A percentile compares a stretch with the other conserved stretches of the same genome.
Evolutionary conservation across 1,140 invertebrate genomes (phyloP).

Genomic region (Pseudomyrmex pallidus): DNA sequence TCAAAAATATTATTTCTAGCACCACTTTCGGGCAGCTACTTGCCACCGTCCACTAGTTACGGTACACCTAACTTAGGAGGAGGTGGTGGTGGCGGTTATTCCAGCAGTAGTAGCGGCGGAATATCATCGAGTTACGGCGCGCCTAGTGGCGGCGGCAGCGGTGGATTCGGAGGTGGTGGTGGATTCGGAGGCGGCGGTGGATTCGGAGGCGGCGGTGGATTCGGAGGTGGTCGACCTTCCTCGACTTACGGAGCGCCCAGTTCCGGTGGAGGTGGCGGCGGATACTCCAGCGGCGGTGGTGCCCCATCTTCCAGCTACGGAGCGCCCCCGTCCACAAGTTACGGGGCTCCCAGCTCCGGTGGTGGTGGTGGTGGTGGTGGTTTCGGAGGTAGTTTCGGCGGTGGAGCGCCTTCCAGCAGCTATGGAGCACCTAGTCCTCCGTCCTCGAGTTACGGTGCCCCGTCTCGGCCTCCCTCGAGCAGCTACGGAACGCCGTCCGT

Average conservation of each 20-base stretch:
- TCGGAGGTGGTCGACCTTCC: constrained; percentile 79
- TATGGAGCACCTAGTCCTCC: constrained; percentile 51
- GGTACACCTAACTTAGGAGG: constrained; percentile 84
- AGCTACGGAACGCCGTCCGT: constrained; percentile 73
- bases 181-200: constrained; percentile 73
- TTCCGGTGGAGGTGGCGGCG: constrained; percentile 74
- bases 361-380: too few relatives aligned
- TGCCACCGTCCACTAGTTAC: constrained; percentile 84
- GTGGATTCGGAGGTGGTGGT: constrained; percentile 77
- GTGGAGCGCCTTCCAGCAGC: too few relatives aligned
- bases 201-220: constrained; percentile 63
- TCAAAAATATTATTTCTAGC: constrained; percentile 66
- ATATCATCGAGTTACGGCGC: constrained; percentile 74
- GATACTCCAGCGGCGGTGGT: constrained; percentile 68
- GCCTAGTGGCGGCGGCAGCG: constrained; percentile 67
- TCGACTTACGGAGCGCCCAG: constrained; percentile 69
- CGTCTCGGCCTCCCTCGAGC: constrained; percentile 38
- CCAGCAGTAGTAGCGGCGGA: constrained; percentile 76
- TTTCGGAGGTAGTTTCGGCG: too few relatives aligned
- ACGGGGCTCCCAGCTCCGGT: constrained; percentile 72
- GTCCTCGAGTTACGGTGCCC: constrained; percentile 70
- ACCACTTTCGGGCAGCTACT: constrained; percentile 79
- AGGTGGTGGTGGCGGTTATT: constrained; percentile 68
- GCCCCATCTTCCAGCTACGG: constrained; percentile 74
- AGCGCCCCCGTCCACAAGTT: constrained; percentile 49